phyloP scores from a whole-genome alignment of 1,140 invertebrate genomes.

The Adelges cooleyi region DNA sequence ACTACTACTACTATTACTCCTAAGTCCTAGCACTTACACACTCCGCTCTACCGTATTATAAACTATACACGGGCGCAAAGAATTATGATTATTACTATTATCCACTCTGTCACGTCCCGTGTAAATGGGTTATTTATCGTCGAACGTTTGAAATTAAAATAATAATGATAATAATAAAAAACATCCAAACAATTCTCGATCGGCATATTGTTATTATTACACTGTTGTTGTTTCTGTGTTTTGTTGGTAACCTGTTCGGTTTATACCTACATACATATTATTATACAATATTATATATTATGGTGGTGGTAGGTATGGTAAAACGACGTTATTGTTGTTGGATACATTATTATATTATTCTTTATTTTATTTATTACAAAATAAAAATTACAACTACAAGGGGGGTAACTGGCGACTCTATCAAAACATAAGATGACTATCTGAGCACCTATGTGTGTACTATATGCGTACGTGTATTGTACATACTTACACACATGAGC shows the following conservation, averaged over 20 bases:
- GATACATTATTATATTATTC: too few species aligned
- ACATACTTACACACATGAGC: too few species aligned
- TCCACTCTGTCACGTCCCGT: constrained; percentile 6
- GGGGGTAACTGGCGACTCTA: neutral
- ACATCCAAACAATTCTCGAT: neutral
- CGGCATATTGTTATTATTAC: constrained; percentile 2
- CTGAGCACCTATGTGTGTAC: neutral
- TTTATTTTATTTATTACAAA: neutral
- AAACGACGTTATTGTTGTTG: too few species aligned
- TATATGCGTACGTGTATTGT: neutral
- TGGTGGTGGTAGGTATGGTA: neutral
- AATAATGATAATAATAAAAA: constrained; percentile 7
- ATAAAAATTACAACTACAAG: neutral
- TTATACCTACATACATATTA: too few species aligned
- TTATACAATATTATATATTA: neutral
- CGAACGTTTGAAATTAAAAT: neutral
- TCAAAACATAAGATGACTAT: neutral
- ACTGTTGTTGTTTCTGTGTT: neutral
- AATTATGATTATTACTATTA: neutral
- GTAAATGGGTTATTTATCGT: constrained; percentile 26
- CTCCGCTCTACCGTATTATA: neutral
- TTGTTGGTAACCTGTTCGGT: too few species aligned
- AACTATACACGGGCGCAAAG: too few species aligned
- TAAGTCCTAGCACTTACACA: too few species aligned
- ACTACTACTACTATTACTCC: too few species aligned